These are phyloP conservation scores for Hypomecis punctinalis DNA, from an alignment of 2,888 invertebrate genomes.

Conservation along the genomic window DNA sequence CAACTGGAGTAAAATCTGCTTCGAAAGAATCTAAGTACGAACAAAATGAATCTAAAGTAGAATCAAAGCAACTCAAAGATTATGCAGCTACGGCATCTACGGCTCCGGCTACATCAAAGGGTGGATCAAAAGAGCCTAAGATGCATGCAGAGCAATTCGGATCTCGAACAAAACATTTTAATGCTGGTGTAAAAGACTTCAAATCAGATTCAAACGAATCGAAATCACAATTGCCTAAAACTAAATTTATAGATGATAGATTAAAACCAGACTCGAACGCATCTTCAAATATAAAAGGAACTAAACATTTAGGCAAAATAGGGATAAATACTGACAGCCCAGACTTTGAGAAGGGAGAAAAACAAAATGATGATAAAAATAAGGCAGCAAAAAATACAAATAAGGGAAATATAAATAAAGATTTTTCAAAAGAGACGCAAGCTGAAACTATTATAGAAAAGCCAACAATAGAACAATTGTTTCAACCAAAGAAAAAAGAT, in stretches of 20 bases:
- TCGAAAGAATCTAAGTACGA: too few species aligned
- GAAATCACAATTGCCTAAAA: not conserved
- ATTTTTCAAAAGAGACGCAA: not conserved
- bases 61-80: too few species aligned
- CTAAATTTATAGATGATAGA: not conserved
- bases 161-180: too few species aligned
- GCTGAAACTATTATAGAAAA: too few species aligned
- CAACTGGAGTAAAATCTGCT: too few species aligned
- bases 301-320: constrained; percentile 3
- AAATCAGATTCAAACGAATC: not conserved
- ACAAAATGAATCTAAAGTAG: too few species aligned
- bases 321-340: not conserved
- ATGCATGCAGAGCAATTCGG: too few species aligned
- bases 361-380: constrained; percentile 13
- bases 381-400: constrained; percentile 22
- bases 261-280: not conserved
- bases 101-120: too few species aligned
- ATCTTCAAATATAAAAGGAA: not conserved
- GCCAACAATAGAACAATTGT: not conserved
- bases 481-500: not conserved
- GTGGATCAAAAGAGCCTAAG: too few species aligned
- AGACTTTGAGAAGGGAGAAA: constrained; percentile 5
- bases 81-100: too few species aligned
- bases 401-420: constrained; percentile 35
- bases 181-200: not conserved